Evolutionary conservation across 1,140 invertebrate species (phyloP).

Genomic region (Nasonia vitripennis): DNA sequence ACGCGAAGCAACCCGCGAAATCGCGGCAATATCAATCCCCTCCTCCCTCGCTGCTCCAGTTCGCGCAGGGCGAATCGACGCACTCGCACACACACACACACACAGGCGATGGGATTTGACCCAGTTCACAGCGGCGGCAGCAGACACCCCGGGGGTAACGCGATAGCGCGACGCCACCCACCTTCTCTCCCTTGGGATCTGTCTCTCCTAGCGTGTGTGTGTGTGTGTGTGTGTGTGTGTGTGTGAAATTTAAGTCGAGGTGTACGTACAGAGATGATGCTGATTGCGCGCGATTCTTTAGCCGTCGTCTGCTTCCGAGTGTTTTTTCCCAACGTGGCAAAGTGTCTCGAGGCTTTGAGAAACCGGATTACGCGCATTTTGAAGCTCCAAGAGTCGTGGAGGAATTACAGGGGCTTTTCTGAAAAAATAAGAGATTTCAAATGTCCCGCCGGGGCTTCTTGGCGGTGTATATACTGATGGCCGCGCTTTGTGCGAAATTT

Average conservation of each 20-base stretch:
- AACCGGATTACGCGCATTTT: too few relatives aligned
- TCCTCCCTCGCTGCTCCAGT: not conserved
- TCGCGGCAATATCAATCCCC: not conserved
- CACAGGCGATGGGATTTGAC: slow-evolving; percentile 16
- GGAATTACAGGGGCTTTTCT: too few relatives aligned
- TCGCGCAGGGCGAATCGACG: not conserved
- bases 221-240: too few relatives aligned
- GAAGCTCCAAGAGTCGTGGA: too few relatives aligned
- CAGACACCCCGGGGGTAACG: slow-evolving; percentile 3
- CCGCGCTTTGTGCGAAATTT: not conserved
- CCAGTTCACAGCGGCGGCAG: slow-evolving; percentile 11
- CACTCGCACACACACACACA: not conserved
- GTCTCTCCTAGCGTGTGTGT: not conserved
- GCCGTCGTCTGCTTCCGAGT: not conserved
- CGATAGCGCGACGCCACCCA: slow-evolving; percentile 20
- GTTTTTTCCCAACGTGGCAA: too few relatives aligned
- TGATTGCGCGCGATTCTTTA: slow-evolving; percentile 3
- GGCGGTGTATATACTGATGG: not conserved
- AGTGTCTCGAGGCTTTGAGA: too few relatives aligned
- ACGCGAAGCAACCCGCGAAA: too few relatives aligned
- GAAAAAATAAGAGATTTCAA: not conserved
- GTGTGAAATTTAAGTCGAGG: too few relatives aligned
- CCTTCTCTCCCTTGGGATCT: not conserved
- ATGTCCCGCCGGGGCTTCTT: not conserved
- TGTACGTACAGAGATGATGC: not conserved